A percentile compares a stretch with the other conserved stretches of the same genome.
phyloP scores from a whole-genome alignment of 2,888 invertebrate species.

The Ischnus inquisitorius region DNA sequence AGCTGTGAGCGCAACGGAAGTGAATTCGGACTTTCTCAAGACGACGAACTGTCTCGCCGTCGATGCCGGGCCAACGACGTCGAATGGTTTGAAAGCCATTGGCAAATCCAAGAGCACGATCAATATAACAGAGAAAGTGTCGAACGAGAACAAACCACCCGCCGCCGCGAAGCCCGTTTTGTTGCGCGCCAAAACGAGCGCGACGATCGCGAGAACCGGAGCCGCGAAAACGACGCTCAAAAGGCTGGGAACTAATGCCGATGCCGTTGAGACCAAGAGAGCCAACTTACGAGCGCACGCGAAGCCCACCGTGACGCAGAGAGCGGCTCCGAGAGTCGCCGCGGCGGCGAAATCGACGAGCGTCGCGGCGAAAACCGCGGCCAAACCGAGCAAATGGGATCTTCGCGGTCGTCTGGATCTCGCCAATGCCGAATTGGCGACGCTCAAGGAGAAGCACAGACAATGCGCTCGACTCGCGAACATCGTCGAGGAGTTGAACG shows the following conservation, averaged over 20 bases:
- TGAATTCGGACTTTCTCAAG: constrained; percentile 48
- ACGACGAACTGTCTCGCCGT: constrained; percentile 40
- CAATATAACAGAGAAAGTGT: constrained; percentile 68
- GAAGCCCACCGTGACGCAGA: constrained; percentile 70
- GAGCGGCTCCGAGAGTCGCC: constrained; percentile 75
- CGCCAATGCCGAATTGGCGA: constrained; percentile 86
- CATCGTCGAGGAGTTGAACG: constrained; percentile 71
- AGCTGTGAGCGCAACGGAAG: constrained; percentile 71
- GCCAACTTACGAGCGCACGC: constrained; percentile 71
- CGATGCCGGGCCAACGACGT: too few species aligned
- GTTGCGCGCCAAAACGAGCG: constrained; percentile 75
- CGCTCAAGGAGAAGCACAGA: constrained; percentile 89
- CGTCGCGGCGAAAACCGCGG: too few species aligned
- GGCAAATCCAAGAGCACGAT: constrained; percentile 73
- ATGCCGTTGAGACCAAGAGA: constrained; percentile 74
- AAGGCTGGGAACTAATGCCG: constrained; percentile 72
- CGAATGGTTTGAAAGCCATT: constrained; percentile 40
- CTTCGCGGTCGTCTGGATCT: constrained; percentile 80
- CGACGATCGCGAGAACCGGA: constrained; percentile 67
- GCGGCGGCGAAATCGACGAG: background rate
- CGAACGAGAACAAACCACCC: constrained; percentile 78
- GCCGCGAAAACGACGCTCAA: constrained; percentile 71
- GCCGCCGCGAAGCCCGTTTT: constrained; percentile 61
- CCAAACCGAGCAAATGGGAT: constrained; percentile 82
- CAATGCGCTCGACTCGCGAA: constrained; percentile 85